A percentile compares a stretch with the other conserved stretches of the same genome.
These are phyloP conservation scores for Upupa epops DNA, from an alignment of 2,113 vertebrate genomes.

Conservation along the genomic window DNA sequence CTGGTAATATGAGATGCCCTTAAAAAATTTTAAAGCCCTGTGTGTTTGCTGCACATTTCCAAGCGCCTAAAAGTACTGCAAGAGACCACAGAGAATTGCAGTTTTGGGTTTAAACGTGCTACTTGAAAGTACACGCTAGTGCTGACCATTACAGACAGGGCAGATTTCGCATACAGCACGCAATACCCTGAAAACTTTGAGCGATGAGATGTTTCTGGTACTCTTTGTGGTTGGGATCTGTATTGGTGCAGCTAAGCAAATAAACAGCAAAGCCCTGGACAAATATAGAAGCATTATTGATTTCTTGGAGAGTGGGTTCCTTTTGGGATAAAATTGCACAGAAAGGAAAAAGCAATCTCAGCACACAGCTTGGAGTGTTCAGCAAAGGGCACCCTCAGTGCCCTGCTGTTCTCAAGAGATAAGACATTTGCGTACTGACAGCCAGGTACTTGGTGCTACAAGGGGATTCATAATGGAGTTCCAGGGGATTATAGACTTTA, in stretches of 20 bases:
- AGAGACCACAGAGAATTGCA: background rate
- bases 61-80: background rate
- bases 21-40: background rate
- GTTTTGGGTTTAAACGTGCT: background rate
- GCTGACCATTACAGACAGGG: background rate
- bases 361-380: background rate
- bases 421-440: background rate
- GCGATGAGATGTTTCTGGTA: background rate
- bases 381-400: background rate
- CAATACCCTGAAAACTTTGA: background rate
- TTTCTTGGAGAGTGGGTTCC: background rate
- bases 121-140: background rate
- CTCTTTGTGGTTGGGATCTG: background rate
- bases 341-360: background rate
- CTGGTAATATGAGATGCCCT: background rate
- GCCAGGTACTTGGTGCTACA: background rate
- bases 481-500: background rate
- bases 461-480: background rate
- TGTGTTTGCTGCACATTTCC: background rate
- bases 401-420: background rate
- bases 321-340: background rate
- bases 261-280: background rate
- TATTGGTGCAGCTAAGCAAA: background rate
- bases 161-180: background rate
- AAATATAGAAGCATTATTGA: conserved; percentile 22